A percentile compares a stretch with the other conserved stretches of the same genome.
Evolutionary conservation across 1,140 invertebrate species (phyloP).

Genomic region (Scaptomyza pallida): DNA sequence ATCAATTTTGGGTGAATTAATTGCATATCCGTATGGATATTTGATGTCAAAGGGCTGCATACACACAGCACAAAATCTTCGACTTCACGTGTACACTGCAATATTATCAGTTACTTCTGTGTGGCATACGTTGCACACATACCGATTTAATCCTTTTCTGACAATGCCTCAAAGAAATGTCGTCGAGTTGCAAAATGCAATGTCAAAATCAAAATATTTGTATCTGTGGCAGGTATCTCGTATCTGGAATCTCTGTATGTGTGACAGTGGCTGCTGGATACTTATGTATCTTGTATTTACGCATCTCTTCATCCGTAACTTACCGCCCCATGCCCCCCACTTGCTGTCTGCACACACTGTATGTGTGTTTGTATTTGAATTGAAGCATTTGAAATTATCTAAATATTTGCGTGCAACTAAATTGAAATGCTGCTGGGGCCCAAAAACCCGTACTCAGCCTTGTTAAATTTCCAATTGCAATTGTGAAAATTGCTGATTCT

Average conservation of each 20-base stretch:
- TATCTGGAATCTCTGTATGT: constrained; percentile 25
- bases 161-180: background rate
- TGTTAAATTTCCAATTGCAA: constrained; percentile 23
- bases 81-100: background rate
- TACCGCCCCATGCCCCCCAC: background rate
- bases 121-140: background rate
- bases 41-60: background rate
- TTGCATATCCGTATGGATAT: background rate
- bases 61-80: background rate
- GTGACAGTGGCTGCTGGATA: constrained; percentile 45
- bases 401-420: constrained; percentile 76
- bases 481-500: constrained; percentile 23
- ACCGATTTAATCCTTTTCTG: too few species aligned
- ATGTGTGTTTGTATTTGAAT: constrained; percentile 40
- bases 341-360: constrained; percentile 3
- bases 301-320: constrained; percentile 17
- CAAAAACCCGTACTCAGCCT: background rate
- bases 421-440: constrained; percentile 64
- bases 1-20: constrained; percentile 6
- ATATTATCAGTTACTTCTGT: too few species aligned
- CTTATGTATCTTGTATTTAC: constrained; percentile 15
- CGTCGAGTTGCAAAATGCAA: background rate
- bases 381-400: constrained; percentile 72
- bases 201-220: constrained; percentile 8
- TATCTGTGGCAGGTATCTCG: constrained; percentile 4